These are phyloP conservation scores for Trachelus troglodyta DNA, from an alignment of 2,888 invertebrate species.

Conservation along the genomic window DNA sequence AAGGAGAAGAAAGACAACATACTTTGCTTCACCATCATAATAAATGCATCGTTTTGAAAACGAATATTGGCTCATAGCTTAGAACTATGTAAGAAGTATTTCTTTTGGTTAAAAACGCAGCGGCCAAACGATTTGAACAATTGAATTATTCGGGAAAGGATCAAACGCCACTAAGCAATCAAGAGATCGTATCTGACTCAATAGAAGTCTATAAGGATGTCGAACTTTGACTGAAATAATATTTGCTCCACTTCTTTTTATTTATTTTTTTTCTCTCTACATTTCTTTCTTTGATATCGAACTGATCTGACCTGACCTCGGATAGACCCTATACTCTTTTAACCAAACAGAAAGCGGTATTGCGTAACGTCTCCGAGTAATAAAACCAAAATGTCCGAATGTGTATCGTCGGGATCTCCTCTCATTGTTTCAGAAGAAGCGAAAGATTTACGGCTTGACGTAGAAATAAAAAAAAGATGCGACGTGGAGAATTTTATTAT, in stretches of 20 bases:
- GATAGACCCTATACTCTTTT: background rate
- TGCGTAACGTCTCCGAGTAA: background rate
- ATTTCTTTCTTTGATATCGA: background rate
- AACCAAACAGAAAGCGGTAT: background rate
- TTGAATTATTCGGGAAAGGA: background rate
- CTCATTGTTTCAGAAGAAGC: background rate
- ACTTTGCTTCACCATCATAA: background rate
- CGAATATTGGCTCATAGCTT: background rate
- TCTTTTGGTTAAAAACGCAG: background rate
- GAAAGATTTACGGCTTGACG: background rate
- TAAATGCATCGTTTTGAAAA: background rate
- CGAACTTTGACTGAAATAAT: background rate
- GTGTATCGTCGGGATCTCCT: background rate
- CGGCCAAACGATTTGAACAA: background rate
- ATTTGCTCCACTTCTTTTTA: background rate
- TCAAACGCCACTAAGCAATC: background rate
- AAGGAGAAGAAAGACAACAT: background rate
- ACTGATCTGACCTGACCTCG: background rate
- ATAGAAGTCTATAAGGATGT: background rate
- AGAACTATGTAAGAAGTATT: background rate
- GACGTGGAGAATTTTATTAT: background rate
- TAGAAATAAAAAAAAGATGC: background rate
- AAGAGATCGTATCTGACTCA: background rate
- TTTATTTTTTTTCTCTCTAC: background rate
- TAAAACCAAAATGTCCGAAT: background rate